Percentiles rank a stretch among this genome's conserved stretches.
phyloP scores from a whole-genome alignment of 2,888 invertebrate genomes.

The Pheosia gnoma region DNA sequence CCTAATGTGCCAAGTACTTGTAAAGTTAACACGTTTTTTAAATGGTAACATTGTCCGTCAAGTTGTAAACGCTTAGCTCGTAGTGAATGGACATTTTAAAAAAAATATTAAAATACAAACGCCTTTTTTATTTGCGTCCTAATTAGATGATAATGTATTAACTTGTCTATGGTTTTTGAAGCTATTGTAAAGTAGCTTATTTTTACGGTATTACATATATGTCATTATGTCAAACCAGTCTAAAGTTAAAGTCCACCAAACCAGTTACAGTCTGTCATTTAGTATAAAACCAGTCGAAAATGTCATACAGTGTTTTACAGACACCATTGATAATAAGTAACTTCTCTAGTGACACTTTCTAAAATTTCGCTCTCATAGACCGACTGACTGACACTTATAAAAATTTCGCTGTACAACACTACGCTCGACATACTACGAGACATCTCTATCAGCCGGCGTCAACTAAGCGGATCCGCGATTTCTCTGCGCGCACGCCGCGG shows the following conservation, averaged over 20 bases:
- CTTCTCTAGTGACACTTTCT: neutral
- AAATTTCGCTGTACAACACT: neutral
- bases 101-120: neutral
- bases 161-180: no score
- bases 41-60: conserved; percentile 21
- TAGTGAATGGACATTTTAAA: neutral
- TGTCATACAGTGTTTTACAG: no score
- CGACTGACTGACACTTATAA: neutral
- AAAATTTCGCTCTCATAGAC: neutral
- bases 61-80: neutral
- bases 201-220: no score
- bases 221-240: no score
- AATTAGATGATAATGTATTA: no score
- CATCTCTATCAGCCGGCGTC: conserved; percentile 15
- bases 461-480: conserved; percentile 58
- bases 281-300: no score
- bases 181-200: no score
- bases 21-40: conserved; percentile 26
- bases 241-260: no score
- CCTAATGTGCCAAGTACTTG: conserved; percentile 28
- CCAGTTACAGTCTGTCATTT: no score
- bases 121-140: neutral
- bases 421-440: neutral
- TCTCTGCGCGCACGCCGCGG: conserved; percentile 54
- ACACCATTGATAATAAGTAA: no score